Percentiles rank a stretch among this genome's conserved stretches.
phyloP scores from a whole-genome alignment of 2,797 vertebrate species.

The Cynopterus sphinx region DNA sequence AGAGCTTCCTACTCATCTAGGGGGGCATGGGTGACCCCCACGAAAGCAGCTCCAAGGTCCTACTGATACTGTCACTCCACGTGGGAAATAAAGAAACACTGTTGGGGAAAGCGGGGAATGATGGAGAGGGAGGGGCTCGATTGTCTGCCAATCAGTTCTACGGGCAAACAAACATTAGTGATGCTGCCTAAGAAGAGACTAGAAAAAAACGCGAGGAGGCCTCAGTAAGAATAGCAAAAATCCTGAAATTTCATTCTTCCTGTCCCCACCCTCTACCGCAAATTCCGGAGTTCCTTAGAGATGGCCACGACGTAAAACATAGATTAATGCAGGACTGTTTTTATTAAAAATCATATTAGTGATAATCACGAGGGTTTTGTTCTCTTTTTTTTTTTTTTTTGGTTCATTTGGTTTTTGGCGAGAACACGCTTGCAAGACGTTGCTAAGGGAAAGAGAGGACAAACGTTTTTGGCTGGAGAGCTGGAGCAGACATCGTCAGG shows the following conservation, averaged over 20 bases:
- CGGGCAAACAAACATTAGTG: neutral
- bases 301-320: neutral
- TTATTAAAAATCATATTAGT: neutral
- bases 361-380: neutral
- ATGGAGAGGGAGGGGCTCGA: neutral
- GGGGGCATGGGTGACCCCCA: too few species aligned
- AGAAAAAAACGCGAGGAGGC: neutral
- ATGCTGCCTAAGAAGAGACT: neutral
- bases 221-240: neutral
- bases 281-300: neutral
- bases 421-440: neutral
- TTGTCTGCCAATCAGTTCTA: neutral
- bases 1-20: neutral
- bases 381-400: too few species aligned
- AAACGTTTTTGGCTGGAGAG: constrained; percentile 29
- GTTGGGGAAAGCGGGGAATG: neutral
- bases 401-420: neutral
- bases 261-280: neutral
- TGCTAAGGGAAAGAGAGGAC: neutral
- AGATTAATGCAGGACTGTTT: neutral
- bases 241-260: neutral
- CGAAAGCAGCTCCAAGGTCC: neutral
- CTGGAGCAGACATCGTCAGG: neutral
- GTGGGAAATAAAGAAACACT: neutral
- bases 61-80: neutral